Evolutionary conservation across 1,140 invertebrate genomes (phyloP), one percentile per base, ranked within the genome.

Genomic region (Euwallacea fornicatus): DNA sequence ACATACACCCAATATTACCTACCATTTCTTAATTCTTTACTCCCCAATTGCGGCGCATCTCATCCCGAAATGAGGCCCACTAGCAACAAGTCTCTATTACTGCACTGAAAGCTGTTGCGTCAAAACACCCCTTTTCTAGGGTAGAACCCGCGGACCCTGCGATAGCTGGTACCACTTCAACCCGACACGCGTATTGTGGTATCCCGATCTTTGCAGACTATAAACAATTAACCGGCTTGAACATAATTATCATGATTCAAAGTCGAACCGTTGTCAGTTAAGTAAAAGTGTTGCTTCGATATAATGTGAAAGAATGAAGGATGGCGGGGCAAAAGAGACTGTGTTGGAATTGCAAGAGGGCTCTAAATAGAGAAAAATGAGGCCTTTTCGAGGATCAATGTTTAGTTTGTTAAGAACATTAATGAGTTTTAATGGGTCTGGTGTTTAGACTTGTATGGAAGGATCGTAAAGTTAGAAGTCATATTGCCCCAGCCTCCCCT

Each of bases 181-280:
- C 16, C 9, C 55, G 16, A 58, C 55, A 10, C 13, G 8, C n/a
- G n/a, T 58, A 13, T 58, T 13, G 21, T 58, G 13, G 55, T 58
- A 16, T 9, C 16, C 21, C 55, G 21, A 58, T 50, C 47, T 4
- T 58, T 33, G 55, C 9, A 33, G 8, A 60, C 16, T 10, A 43
- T 43, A 60, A 60, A 56, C 55, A 47, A 62, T 44, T 42, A 62
- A 33, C 46, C 41, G 41, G 13, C 47, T n/a, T 11, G 44, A 15
- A 8, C 42, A 41, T 53, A 64, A 64, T 64, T 53, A 50, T 50
- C 9, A 11, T 50, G 46, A 11, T 50, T 66, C 68, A 63, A 70
- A 70, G 61, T 55, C 61, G 60, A 69, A 69, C 66, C 60, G 59
- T 60, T 67, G 43, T 55, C 44, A 60, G 60, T 33, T 33, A 33